Evolutionary conservation across 37 sponge, comb jelly and placozoan species (phyloP).

Genomic region (Amphimedon queenslandica): DNA sequence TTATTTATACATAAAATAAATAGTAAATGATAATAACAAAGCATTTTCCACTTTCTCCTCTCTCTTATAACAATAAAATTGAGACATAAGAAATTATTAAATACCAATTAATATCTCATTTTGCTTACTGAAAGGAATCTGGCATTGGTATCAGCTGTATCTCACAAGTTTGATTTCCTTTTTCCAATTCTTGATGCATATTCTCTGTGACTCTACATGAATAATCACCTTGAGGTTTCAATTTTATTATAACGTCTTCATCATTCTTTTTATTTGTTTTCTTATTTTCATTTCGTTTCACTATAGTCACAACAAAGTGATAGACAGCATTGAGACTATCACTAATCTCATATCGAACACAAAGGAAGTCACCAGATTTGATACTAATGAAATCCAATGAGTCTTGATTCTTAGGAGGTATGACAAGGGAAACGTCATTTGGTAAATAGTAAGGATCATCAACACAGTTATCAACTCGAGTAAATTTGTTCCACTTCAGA

Average conservation of each 20-base stretch:
- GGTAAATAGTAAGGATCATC: slow-evolving; percentile 24
- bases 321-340: slow-evolving; percentile 11
- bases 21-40: too few species aligned
- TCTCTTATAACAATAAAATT: too few species aligned
- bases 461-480: slow-evolving; percentile 3
- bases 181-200: background rate
- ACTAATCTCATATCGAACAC: slow-evolving; percentile 29
- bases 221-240: slow-evolving; percentile 5
- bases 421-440: background rate
- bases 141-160: slow-evolving; percentile 18
- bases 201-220: slow-evolving; percentile 3
- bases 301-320: slow-evolving; percentile 28
- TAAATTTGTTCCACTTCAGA: too few species aligned
- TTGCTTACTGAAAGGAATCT: slow-evolving; percentile 14
- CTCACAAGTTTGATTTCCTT: background rate
- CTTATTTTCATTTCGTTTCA: background rate
- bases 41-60: too few species aligned
- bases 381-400: too few species aligned
- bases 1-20: too few species aligned
- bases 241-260: background rate
- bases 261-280: background rate
- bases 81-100: background rate
- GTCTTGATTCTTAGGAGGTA: slow-evolving; percentile 8
- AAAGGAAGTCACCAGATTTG: slow-evolving; percentile 22
- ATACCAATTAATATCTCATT: background rate